phyloP scores from a whole-genome alignment of 2,888 invertebrate species.

The Tuta absoluta region DNA sequence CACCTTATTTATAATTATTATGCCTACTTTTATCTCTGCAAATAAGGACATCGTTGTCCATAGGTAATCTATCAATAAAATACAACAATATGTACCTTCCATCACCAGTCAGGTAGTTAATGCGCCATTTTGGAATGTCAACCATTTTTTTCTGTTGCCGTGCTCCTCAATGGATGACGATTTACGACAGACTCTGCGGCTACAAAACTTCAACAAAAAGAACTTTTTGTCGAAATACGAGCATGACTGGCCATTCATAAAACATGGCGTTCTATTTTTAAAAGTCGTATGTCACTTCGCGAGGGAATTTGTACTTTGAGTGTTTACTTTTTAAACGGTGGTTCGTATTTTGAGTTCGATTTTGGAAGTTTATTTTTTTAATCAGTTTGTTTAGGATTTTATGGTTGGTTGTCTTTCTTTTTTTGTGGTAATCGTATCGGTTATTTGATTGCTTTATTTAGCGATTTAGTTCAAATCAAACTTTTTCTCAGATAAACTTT shows the following conservation, averaged over 20 bases:
- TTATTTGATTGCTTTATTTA: constrained; percentile 20
- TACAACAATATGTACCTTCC: not conserved
- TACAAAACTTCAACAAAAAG: constrained; percentile 75
- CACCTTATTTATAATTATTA: too few species aligned
- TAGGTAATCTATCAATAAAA: constrained; percentile 10
- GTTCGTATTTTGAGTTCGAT: constrained; percentile 14
- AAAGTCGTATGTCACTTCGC: constrained; percentile 19
- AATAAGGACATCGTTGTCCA: too few species aligned
- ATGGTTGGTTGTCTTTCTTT: not conserved
- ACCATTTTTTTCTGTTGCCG: constrained; percentile 51
- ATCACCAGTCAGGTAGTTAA: constrained; percentile 52
- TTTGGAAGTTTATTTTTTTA: constrained; percentile 21
- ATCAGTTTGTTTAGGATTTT: constrained; percentile 24
- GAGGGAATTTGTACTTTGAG: constrained; percentile 6
- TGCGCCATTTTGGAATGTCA: constrained; percentile 52
- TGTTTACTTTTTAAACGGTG: constrained; percentile 10
- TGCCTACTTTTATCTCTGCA: too few species aligned
- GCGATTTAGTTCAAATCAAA: not conserved
- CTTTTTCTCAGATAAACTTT: not conserved
- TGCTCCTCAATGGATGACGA: constrained; percentile 65
- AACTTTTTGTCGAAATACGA: constrained; percentile 49
- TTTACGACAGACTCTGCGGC: constrained; percentile 76
- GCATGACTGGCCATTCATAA: constrained; percentile 68
- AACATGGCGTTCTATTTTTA: constrained; percentile 32
- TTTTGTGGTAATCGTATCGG: constrained; percentile 6